Percentiles rank a stretch among this genome's conserved stretches.
Conservation (phyloP, 2,888 invertebrate genomes). For the Tromatobia lineatoria region DNA sequence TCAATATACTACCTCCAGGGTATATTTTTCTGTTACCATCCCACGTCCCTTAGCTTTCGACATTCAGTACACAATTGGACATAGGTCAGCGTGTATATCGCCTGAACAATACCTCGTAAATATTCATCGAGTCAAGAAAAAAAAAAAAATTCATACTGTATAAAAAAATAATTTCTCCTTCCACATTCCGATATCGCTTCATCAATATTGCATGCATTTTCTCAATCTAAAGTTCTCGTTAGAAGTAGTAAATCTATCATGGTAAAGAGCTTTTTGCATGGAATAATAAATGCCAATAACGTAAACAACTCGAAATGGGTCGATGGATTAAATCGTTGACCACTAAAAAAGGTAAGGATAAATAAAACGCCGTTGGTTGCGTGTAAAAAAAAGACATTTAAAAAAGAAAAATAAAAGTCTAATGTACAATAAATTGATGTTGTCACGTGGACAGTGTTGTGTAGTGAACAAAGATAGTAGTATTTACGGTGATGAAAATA, state of each 20-base stretch:
- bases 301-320: conserved; percentile 64
- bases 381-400: conserved; percentile 15
- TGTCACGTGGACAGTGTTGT: conserved; percentile 37
- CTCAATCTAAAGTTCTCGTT: conserved; percentile 1
- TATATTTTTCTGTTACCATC: conserved; percentile 46
- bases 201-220: conserved; percentile 46
- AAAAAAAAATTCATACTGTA: background rate
- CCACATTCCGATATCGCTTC: conserved; percentile 21
- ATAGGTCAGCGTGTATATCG: conserved; percentile 33
- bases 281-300: conserved; percentile 47
- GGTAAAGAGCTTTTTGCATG: conserved; percentile 42
- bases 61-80: conserved; percentile 54
- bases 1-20: conserved; percentile 71
- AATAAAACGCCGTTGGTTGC: conserved; percentile 9
- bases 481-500: conserved; percentile 27
- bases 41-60: conserved; percentile 28
- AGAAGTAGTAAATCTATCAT: conserved; percentile 21
- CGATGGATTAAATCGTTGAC: conserved; percentile 69
- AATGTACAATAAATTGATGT: conserved; percentile 36
- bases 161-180: conserved; percentile 2
- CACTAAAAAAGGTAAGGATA: conserved; percentile 67
- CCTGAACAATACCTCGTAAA: conserved; percentile 8
- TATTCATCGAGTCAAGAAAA: background rate
- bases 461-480: conserved; percentile 14
- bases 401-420: background rate